These are phyloP conservation scores for Ptychoptera contaminata DNA, from an alignment of 2,888 invertebrate genomes.

Conservation along the genomic window DNA sequence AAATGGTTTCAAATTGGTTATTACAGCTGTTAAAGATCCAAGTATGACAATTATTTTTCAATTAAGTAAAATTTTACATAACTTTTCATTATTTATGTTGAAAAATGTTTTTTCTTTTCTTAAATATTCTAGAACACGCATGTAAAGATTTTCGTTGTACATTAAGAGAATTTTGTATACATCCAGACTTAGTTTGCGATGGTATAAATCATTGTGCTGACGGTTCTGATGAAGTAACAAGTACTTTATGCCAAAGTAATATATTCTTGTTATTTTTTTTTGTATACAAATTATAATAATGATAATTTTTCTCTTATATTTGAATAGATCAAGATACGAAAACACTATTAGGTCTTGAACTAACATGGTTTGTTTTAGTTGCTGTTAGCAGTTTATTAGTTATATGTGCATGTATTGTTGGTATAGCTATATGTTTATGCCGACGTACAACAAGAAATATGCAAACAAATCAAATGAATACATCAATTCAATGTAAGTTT, in stretches of 20 bases:
- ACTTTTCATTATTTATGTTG: not conserved
- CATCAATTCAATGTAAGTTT: constrained; percentile 30
- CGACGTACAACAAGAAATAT: constrained; percentile 40
- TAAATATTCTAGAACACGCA: constrained; percentile 51
- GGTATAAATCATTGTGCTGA: constrained; percentile 88
- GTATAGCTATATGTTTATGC: constrained; percentile 61
- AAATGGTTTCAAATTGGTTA: constrained; percentile 84
- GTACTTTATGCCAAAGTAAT: constrained; percentile 75
- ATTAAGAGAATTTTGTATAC: constrained; percentile 80
- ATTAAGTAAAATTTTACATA: not conserved
- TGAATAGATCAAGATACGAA: constrained; percentile 41
- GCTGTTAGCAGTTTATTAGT: constrained; percentile 54
- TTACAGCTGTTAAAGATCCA: constrained; percentile 87
- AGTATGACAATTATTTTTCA: constrained; percentile 46
- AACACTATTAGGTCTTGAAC: constrained; percentile 53
- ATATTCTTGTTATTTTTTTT: constrained; percentile 14
- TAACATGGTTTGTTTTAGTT: constrained; percentile 60
- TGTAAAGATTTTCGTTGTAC: constrained; percentile 82
- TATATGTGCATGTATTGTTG: constrained; percentile 50
- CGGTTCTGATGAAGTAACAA: constrained; percentile 79
- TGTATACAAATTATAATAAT: not conserved
- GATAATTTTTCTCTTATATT: not conserved
- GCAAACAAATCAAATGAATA: constrained; percentile 30
- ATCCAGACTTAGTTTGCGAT: constrained; percentile 81
- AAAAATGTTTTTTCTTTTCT: constrained; percentile 16